phyloP scores from a whole-genome alignment of 2,113 vertebrate genomes.

The Callospermophilus lateralis region DNA sequence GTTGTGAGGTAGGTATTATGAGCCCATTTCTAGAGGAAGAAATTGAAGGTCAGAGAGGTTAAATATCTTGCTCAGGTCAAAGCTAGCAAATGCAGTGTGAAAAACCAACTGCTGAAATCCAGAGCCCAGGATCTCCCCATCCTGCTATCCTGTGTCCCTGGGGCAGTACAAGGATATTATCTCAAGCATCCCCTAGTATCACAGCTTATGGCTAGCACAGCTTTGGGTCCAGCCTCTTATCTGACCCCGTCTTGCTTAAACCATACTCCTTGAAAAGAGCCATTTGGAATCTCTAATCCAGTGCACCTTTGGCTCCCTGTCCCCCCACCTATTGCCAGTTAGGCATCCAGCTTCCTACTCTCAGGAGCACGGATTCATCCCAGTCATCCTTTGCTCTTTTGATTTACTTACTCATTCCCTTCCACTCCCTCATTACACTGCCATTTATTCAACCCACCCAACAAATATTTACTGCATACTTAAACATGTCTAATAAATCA shows the following conservation, averaged over 20 bases:
- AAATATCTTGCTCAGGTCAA: constrained; percentile 5
- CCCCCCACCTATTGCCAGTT: background rate
- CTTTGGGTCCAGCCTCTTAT: background rate
- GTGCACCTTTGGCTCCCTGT: background rate
- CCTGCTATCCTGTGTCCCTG: background rate
- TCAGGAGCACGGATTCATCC: background rate
- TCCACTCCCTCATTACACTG: background rate
- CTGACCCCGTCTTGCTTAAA: background rate
- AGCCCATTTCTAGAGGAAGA: background rate
- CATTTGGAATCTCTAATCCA: background rate
- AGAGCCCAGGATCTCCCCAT: background rate
- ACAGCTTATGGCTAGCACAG: background rate
- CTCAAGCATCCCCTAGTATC: background rate
- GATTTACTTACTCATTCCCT: background rate
- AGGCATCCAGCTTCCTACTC: background rate
- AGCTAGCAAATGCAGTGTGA: constrained; percentile 30
- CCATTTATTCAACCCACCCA: background rate
- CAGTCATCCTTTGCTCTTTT: background rate
- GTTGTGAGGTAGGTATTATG: background rate
- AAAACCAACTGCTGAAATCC: background rate
- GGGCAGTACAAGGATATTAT: background rate
- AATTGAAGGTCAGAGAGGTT: background rate
- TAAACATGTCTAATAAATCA: constrained; percentile 8
- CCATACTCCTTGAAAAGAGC: background rate
- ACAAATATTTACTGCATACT: background rate